Base-by-base conservation (phyloP, 2,797 vertebrate genomes). In the Manis pentadactyla region DNA sequence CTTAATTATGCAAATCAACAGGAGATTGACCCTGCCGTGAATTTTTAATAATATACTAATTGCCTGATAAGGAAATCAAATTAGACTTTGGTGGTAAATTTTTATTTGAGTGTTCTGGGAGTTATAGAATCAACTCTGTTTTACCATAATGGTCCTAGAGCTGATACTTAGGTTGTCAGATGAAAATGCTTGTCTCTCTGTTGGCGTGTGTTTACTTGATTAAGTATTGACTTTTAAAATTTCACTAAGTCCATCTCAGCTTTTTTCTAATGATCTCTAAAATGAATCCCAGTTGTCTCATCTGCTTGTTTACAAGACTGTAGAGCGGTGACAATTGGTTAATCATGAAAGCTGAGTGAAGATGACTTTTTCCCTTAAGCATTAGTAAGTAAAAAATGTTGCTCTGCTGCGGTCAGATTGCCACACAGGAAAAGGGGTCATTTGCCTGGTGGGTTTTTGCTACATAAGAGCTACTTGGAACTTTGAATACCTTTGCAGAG, bases 11-110 rank as follows among this genome's bases (percentile, higher is more conserved):
- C 74, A 97, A 98, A 98, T 97, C 96, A 97, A 98, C 96, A 97
- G 88, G 95, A 98, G 75, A 97, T 74, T 98, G 97, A 98, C 96
- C 90, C 97, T 95, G 90, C 71, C 64, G 0, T 97, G 95, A 97
- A 95, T 97, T 98, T 98, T 98, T 98, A 98, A 98, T 98, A 98
- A 95, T 97, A 90, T n/a, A 93, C 87, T 98, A 98, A 98, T 97
- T 98, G 95, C 59, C 59, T 97, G 95, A 98, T 98, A 98, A 96
- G 98, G 87, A 98, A 98, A 98, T 98, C 96, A 98, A 98, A 98
- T 98, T 97, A 98, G 90, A 92, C 74, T 92, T 97, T 51, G 97
- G 84, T 84, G 87, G 82, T 49, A 98, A 97, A 97, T 97, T 96
- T 98, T 98, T 93, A 68, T 95, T 89, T 97, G 94, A 93, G 85